phyloP scores from a whole-genome alignment of 2,888 invertebrate species.

The Acanthosepion esculentum region DNA sequence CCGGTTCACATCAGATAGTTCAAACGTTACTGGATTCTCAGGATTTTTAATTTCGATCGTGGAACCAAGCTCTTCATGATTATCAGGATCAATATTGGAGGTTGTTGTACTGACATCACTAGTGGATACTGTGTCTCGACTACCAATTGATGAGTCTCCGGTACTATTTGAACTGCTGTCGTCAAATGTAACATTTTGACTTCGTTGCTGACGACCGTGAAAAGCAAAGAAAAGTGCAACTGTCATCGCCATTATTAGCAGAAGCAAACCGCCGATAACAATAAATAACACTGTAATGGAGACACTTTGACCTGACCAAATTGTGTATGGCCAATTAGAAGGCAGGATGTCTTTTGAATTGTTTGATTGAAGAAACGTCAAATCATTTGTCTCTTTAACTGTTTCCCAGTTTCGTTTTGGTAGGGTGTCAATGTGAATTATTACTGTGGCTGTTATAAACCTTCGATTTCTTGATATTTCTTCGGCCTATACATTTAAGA shows the following conservation, averaged over 20 bases:
- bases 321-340: neutral
- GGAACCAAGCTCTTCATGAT: neutral
- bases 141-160: neutral
- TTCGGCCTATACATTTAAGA: slow-evolving; percentile 49
- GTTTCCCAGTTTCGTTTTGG: neutral
- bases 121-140: neutral
- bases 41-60: neutral
- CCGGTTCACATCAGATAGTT: neutral
- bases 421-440: neutral
- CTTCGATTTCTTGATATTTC: slow-evolving; percentile 50
- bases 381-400: neutral
- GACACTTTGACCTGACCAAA: neutral
- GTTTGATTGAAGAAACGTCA: neutral
- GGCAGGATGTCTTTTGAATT: neutral
- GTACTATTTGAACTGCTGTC: slow-evolving; percentile 38
- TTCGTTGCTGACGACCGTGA: neutral
- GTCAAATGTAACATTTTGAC: neutral
- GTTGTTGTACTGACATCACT: neutral
- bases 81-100: neutral
- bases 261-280: slow-evolving; percentile 10
- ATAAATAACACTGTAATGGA: neutral
- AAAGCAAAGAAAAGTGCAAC: slow-evolving; percentile 21
- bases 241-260: slow-evolving; percentile 35
- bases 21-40: neutral
- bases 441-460: slow-evolving; percentile 49